Base-by-base conservation (phyloP, 2,888 invertebrate species). In the Pterostichus madidus region DNA sequence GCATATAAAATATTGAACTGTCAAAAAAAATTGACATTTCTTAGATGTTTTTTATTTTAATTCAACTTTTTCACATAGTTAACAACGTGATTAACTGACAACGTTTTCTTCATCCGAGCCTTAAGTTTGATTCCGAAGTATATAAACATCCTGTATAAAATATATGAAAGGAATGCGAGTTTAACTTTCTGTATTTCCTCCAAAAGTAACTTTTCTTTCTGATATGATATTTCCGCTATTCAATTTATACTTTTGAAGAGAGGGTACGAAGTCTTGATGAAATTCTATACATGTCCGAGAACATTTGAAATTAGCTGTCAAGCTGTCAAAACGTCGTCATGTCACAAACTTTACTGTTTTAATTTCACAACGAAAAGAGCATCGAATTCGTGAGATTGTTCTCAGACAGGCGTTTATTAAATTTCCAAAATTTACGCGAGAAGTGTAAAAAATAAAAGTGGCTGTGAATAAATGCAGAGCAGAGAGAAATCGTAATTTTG, bases 281-380 rank as follows among this genome's bases (percentile, higher is more conserved):
- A 64, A 64, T 64, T 64, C 64, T 64, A 64, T 64, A 64, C 64
- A 64, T 64, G 64, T 64, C 64, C 35, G n/a, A 64, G 35, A 64
- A 64, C 64, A 64, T 64, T 39, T 64, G 64, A 64, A 64, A 64
- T 64, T 64, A 64, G 64, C 64, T 35, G 64, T 64, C 64, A 64
- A 64, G 64, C n/a, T 61, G 61, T 61, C 61, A 61, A 61, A 35
- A 61, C 13, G 61, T 13, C 35, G 13, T 64, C 64, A 64, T 64
- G 64, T 35, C 35, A n/a, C 64, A 24, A 64, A 32, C 35, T 64
- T 39, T n/a, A 64, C 64, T 64, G 64, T 64, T 64, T 64, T 64
- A 64, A 64, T 64, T 64, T 64, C 64, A 24, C 8, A 39, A 39
- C 0, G 35, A 2, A 64, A 64, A n/a, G 13, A 35, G 64, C n/a